phyloP scores from a whole-genome alignment of 2,888 invertebrate genomes.

The Aromia moschata region DNA sequence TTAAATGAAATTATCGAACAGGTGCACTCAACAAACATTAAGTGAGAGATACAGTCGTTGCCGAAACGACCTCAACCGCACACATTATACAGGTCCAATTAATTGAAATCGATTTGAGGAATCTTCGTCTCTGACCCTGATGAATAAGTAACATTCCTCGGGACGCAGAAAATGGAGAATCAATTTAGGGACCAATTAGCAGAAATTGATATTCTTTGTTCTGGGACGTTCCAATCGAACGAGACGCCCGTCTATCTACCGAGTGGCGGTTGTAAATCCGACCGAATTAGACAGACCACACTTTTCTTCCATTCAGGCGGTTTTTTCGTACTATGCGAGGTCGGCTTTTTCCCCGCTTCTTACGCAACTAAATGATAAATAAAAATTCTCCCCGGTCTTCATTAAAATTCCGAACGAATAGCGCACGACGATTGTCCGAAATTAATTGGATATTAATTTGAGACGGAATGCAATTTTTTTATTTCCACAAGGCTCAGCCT shows the following conservation, averaged over 20 bases:
- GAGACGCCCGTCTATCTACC: constrained; percentile 33
- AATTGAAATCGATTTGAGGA: constrained; percentile 16
- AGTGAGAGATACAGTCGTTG: too few species aligned
- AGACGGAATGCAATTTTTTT: background rate
- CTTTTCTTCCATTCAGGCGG: constrained; percentile 32
- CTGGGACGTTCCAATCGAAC: constrained; percentile 39
- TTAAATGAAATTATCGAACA: too few species aligned
- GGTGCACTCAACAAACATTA: too few species aligned
- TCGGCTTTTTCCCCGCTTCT: constrained; percentile 26
- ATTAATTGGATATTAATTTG: background rate
- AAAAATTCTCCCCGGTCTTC: constrained; percentile 44
- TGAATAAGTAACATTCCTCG: constrained; percentile 20
- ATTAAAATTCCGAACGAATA: constrained; percentile 47
- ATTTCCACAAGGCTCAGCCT: background rate
- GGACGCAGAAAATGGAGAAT: constrained; percentile 33
- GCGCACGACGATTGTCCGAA: background rate
- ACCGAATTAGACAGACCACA: constrained; percentile 31
- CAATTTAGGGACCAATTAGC: constrained; percentile 49
- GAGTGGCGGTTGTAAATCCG: constrained; percentile 29
- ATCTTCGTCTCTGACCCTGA: constrained; percentile 11
- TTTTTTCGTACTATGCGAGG: constrained; percentile 20
- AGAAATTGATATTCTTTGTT: constrained; percentile 53
- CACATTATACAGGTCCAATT: constrained; percentile 17
- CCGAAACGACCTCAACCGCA: constrained; percentile 2
- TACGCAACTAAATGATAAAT: constrained; percentile 46